Base-by-base conservation (phyloP, 2,888 invertebrate species). In the Odontocolon sp. region DNA sequence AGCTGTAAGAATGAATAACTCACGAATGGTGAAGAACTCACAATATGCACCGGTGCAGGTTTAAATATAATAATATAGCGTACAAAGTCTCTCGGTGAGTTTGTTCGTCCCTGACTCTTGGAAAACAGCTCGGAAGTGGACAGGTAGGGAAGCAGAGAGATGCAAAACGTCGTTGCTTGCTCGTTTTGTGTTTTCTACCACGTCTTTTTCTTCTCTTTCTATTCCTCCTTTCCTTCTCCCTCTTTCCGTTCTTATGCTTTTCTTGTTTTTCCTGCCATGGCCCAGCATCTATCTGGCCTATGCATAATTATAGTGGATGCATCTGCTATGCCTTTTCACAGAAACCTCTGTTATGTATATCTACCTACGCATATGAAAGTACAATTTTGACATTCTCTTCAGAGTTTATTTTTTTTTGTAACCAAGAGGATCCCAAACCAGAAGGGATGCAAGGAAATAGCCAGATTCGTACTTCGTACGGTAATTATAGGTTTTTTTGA, bases 31-130 rank as follows among this genome's bases (percentile, higher is more conserved):
- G 21, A 33, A 38, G 18, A 36, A 16, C 11, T 1, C 38, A 6
- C 31, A 36, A 36, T 23, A 52, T 33, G 18, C 33, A 31, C 26
- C n/a, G 45, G n/a, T 21, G 52, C 4, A 31, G 38, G 26, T 50
- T 67, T 61, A 42, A 66, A 59, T 59, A 52, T 33, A 61, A 61
- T 67, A 54, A 33, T 67, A 67, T 61, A 67, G 28, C 45, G 45
- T 28, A 18, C 45, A 28, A 61, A 54, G 54, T 26, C 14, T 9
- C 57, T 14, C 26, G 16, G 23, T 50, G 59, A 54, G 61, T 73
- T 45, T 61, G 18, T 45, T 67, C 42, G 26, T 31, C 26, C 23
- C 38, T 42, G 8, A 33, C 28, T 26, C 21, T 61, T 47, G 45
- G 21, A 16, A 11, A 59, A 50, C 11, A 36, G 18, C 21, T 47